Base-by-base conservation (phyloP, 2,888 invertebrate genomes). In the Netelia fuscicornis region DNA sequence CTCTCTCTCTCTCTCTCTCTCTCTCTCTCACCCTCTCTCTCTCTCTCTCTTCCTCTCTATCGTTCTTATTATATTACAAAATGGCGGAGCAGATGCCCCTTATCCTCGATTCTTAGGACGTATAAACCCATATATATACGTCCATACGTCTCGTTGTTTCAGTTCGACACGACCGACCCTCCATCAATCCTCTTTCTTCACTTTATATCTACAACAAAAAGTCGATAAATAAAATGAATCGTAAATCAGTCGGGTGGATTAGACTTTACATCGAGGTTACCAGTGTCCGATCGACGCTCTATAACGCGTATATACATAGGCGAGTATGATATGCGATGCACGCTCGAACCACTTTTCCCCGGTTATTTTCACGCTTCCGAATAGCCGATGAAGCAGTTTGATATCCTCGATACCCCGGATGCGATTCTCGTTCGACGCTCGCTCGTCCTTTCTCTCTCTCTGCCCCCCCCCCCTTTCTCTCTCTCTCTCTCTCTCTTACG, bases 351-450 rank as follows among this genome's bases (percentile, higher is more conserved):
- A 79, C 82, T 78, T 74, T 81, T 78, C 44, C 75, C 82, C 76
- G 82, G 82, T 80, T 85, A 85, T 85, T 85, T 85, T 83, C 85
- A 83, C 82, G 85, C 82, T 85, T 76, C 71, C 82, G 85, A 80
- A 82, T 85, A 83, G 65, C 80, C 60, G 77, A 54, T 80, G 81
- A 70, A 80, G 76, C 78, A 80, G 81, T 80, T 71, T 44, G 37
- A 81, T 67, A 84, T 78, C 81, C 74, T 37, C 62, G 82, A 72
- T 72, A 72, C 72, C 65, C 76, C 72, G 80, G 82, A 80, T 84
- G 87, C 68, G 87, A 88, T 86, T 86, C 86, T 83, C 83, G 86
- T 87, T 83, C 86, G 82, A 74, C 70, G 81, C 79, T 70, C 52
- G 25, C 42, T 44, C 64, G 23, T 30, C 64, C 71, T 65, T 52